A percentile compares a stretch with the other conserved stretches of the same genome.
Evolutionary conservation across 64 coral and sea anemone genomes (phyloP).

Genomic region (Montipora cactus): DNA sequence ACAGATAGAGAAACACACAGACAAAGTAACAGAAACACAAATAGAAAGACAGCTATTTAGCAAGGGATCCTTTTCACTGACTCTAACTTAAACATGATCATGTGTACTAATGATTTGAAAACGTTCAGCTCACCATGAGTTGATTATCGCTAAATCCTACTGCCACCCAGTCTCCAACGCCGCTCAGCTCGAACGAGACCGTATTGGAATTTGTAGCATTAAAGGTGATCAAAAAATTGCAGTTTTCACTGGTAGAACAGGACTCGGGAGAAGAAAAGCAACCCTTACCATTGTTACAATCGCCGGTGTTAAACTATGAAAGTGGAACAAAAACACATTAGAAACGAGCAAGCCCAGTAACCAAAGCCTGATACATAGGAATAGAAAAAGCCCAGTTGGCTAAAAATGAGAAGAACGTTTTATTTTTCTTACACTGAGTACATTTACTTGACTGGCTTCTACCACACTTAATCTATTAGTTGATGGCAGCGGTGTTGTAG

Average conservation of each 20-base stretch:
- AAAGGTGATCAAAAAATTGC: slow-evolving; percentile 73
- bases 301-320: neutral
- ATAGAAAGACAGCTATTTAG: no score
- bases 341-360: no score
- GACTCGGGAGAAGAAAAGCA: slow-evolving; percentile 29
- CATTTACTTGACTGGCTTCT: no score
- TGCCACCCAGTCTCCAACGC: slow-evolving; percentile 1
- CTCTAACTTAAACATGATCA: neutral
- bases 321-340: neutral
- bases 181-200: slow-evolving; percentile 66
- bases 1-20: no score
- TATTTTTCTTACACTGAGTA: no score
- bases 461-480: no score
- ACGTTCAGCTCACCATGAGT: neutral
- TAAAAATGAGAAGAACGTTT: no score
- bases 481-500: no score
- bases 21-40: no score
- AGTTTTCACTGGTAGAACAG: slow-evolving; percentile 14
- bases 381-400: no score
- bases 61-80: neutral
- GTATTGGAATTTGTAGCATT: neutral
- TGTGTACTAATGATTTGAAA: neutral
- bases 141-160: slow-evolving; percentile 6
- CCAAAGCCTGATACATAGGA: no score
- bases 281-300: slow-evolving; percentile 43